Evolutionary conservation across 2,888 invertebrate species (phyloP), one percentile per base, ranked within the genome.

Genomic region (Polydrusus pterygomalis): DNA sequence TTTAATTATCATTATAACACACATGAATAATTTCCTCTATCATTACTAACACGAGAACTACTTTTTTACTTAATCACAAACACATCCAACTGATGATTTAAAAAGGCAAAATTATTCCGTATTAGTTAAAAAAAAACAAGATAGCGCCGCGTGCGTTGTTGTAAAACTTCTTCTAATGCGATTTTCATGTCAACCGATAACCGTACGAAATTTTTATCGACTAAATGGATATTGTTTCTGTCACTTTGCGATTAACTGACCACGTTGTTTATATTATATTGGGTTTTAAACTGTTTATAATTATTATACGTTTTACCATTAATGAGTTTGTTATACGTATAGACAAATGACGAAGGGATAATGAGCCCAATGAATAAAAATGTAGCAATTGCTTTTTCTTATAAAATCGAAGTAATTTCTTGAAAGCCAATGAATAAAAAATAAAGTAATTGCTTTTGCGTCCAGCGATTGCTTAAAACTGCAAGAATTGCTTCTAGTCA

Each of bases 201-300:
- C 64, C 69, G 56, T 65, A 71, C 65, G 30, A 65, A 75, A 75
- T 62, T 20, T 25, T 75, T 75, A 75, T 75, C 75, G 71, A 58
- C 75, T 49, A 70, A 75, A 75, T 70, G 67, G 70, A 56, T 71
- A 75, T 71, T 67, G 65, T 71, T 71, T 70, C 64, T 45, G 69
- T 69, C 58, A 68, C n/a, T 73, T 68, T 15, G 56, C 54, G 67
- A 62, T 65, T 34, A 68, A 65, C 38, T 71, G 67, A 47, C 68
- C 72, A 38, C 25, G 47, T 67, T 64, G 72, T 72, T 64, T 68
- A 70, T 34, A n/a, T n/a, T n/a, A 7, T 72, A 77, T 77, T 77
- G 74, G 70, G 70, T 77, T 77, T 74, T 77, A 77, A 77, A 77
- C 74, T 64, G 60, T 77, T 74, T 74, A 73, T 77, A 77, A 77